phyloP scores from a whole-genome alignment of 1,140 invertebrate species.

The Drosophila ohnishii region DNA sequence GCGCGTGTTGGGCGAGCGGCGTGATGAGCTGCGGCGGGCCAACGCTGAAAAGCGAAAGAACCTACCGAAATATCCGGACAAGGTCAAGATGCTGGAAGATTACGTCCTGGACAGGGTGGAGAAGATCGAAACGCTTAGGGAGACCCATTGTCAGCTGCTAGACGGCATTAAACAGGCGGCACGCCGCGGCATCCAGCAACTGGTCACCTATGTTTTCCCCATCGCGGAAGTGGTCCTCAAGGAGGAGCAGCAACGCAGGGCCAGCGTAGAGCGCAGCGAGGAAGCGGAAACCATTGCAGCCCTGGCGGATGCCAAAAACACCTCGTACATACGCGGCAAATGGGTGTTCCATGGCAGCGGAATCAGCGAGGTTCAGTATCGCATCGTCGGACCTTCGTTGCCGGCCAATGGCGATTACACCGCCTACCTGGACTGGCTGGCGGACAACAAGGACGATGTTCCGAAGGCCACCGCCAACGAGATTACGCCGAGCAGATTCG shows the following conservation, averaged over 20 bases:
- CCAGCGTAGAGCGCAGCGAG: constrained; percentile 68
- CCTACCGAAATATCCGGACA: constrained; percentile 86
- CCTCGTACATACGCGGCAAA: constrained; percentile 88
- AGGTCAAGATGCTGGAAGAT: constrained; percentile 86
- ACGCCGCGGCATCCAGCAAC: constrained; percentile 85
- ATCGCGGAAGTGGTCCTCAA: constrained; percentile 83
- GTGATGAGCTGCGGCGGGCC: constrained; percentile 84
- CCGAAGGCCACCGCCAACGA: constrained; percentile 84
- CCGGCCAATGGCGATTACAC: constrained; percentile 90
- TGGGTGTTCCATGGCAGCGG: constrained; percentile 89
- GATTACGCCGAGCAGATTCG: constrained; percentile 84
- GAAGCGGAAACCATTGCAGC: constrained; percentile 87
- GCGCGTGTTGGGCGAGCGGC: constrained; percentile 83
- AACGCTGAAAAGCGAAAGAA: constrained; percentile 84
- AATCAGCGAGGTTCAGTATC: constrained; percentile 87
- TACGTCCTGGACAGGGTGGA: constrained; percentile 84
- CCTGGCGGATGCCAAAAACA: constrained; percentile 90
- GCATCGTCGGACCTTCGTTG: constrained; percentile 89
- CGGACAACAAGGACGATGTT: constrained; percentile 87
- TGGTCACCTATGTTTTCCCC: constrained; percentile 90
- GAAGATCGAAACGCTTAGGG: constrained; percentile 84
- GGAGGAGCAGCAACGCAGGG: constrained; percentile 65
- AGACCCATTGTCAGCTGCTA: constrained; percentile 84
- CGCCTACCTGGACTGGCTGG: constrained; percentile 89
- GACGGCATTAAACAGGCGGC: constrained; percentile 86